A percentile compares a stretch with the other conserved stretches of the same genome.
Conservation (phyloP, 2,888 invertebrate genomes). For the Nowickia ferox region DNA sequence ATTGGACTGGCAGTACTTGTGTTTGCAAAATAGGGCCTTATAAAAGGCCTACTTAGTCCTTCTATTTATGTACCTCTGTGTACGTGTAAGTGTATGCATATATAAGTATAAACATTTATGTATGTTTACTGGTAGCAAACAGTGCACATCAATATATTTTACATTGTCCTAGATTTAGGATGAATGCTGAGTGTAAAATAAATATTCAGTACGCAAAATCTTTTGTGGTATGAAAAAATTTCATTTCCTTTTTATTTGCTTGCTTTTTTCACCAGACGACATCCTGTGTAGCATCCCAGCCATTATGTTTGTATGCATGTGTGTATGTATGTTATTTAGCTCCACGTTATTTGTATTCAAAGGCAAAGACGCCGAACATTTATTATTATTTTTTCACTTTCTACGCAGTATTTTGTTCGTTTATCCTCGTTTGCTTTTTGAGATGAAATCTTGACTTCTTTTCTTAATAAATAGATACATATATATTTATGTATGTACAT, state of each 20-base stretch:
- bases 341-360: not conserved
- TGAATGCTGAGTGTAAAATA: constrained; percentile 10
- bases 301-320: not conserved
- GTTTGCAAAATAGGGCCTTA: not conserved
- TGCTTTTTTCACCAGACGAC: not conserved
- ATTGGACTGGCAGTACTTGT: not conserved
- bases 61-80: not conserved
- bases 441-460: not conserved
- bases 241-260: not conserved
- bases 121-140: not conserved
- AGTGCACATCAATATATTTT: constrained; percentile 25
- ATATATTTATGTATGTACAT: not conserved
- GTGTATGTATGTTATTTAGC: not conserved
- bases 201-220: constrained; percentile 44
- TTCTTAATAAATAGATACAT: not conserved
- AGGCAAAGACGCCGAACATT: constrained; percentile 21
- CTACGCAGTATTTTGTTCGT: constrained; percentile 22
- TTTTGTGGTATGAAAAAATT: not conserved
- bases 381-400: constrained; percentile 20
- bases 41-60: not conserved
- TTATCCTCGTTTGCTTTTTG: not conserved
- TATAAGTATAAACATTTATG: not conserved
- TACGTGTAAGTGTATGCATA: not conserved
- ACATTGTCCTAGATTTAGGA: constrained; percentile 48
- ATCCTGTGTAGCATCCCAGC: not conserved